These are phyloP conservation scores for Adrianichthys oophorus DNA, from an alignment of 2,797 vertebrate species.

Conservation along the genomic window DNA sequence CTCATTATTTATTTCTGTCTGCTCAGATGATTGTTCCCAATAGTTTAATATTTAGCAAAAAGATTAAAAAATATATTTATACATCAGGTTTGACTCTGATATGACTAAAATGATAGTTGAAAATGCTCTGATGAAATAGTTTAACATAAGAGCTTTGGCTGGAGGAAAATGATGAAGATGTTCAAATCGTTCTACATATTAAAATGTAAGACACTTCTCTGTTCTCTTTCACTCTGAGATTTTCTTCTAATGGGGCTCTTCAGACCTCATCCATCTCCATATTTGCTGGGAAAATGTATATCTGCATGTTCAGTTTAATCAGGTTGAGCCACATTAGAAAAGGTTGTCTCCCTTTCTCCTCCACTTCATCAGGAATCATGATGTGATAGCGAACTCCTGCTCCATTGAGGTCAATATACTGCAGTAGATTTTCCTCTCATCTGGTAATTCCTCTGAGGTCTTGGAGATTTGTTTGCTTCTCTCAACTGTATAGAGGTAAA, in stretches of 20 bases:
- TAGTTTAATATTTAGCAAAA: too few relatives aligned
- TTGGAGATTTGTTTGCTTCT: background rate
- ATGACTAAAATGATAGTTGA: conserved; percentile 2
- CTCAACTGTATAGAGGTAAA: background rate
- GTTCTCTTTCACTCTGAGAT: conserved; percentile 44
- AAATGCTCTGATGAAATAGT: conserved; percentile 6
- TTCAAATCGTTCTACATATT: conserved; percentile 37
- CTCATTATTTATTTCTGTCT: background rate
- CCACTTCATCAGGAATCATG: conserved; percentile 23
- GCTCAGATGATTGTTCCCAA: background rate
- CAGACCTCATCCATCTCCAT: conserved; percentile 41
- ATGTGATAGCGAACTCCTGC: conserved; percentile 27
- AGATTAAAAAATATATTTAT: background rate
- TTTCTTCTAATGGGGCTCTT: conserved; percentile 42
- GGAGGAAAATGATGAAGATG: conserved; percentile 35
- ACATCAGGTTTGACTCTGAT: background rate
- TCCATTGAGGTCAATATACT: conserved; percentile 14
- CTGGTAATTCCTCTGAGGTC: conserved; percentile 1
- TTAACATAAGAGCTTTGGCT: conserved; percentile 22
- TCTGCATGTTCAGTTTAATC: conserved; percentile 48
- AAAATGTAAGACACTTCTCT: conserved; percentile 46
- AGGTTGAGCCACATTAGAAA: conserved; percentile 19
- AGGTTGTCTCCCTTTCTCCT: conserved; percentile 17
- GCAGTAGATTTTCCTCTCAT: conserved; percentile 4
- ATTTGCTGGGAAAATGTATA: conserved; percentile 42